Base-by-base conservation (phyloP, 2,113 vertebrate species). In the Guaruba guarouba region DNA sequence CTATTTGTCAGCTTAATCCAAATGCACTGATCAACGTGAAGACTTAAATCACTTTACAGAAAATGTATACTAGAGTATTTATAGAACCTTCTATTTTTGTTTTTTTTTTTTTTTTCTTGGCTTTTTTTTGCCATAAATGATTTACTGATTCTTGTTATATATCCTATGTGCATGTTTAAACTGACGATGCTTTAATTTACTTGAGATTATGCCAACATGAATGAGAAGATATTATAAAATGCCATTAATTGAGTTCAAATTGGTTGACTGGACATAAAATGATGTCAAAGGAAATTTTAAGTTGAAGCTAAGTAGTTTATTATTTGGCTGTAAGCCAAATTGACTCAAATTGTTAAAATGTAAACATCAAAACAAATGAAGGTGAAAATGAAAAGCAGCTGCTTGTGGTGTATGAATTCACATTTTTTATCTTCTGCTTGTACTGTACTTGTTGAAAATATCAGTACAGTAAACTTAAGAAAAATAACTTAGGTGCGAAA, bases 281-380 rank as follows among this genome's bases (percentile, higher is more conserved):
- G 33, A 74, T 81, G 37, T 69, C 63, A 83, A 87, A 87, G 52
- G 31, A 78, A 91, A 79, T 92, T 78, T 88, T 62, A 57, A 25
- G 69, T 78, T 76, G 44, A 35, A 89, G 51, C 25, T 79, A 77
- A 82, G 39, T 77, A 68, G 51, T 20, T 92, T 92, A 78, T 87
- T 91, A 71, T 93, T 95, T 96, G 83, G 55, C 48, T 90, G 11
- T 67, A 92, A 75, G 83, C 25, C 57, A 94, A 92, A 78, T 64
- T 63, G 55, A n/a, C 17, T 89, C 35, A 61, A 88, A 86, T 27
- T 92, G 4, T 78, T 93, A 76, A 43, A 95, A 87, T 31, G 70
- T 90, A 67, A 68, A 59, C 22, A 84, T 83, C 71, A 94, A 93
- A 95, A 94, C 22, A 92, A 88, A 17, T 54, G 59, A 82, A 93